Percentiles rank a stretch among this genome's conserved stretches.
These are phyloP conservation scores for Acleris literana DNA, from an alignment of 2,888 invertebrate species.

Conservation along the genomic window DNA sequence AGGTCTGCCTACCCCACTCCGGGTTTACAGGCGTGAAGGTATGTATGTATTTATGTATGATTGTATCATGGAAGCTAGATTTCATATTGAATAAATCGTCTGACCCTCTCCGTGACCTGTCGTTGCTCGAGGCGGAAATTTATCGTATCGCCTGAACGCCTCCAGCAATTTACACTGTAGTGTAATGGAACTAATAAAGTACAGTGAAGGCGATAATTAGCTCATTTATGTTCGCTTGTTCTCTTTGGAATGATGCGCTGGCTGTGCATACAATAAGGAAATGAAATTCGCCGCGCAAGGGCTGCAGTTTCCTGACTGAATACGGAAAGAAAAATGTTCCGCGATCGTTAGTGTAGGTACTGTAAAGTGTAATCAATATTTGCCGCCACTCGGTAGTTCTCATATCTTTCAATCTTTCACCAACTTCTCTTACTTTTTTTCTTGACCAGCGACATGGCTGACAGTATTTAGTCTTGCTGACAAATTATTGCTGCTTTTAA, in stretches of 20 bases:
- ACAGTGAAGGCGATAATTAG: conserved; percentile 12
- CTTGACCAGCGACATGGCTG: neutral
- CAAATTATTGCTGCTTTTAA: conserved; percentile 19
- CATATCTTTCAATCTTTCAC: neutral
- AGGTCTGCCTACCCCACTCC: no score
- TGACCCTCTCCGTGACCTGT: conserved; percentile 3
- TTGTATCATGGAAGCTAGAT: neutral
- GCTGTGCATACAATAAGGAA: conserved; percentile 26
- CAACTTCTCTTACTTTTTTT: neutral
- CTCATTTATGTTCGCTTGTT: conserved; percentile 14
- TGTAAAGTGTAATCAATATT: conserved; percentile 6
- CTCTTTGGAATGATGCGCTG: conserved; percentile 16
- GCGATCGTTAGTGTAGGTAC: conserved; percentile 19
- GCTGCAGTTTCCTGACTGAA: conserved; percentile 30
- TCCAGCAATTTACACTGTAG: conserved; percentile 11
- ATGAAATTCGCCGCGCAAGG: conserved; percentile 27
- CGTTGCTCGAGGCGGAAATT: conserved; percentile 6
- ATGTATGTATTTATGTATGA: no score
- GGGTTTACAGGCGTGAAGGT: no score
- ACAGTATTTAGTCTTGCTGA: conserved; percentile 27
- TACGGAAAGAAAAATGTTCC: conserved; percentile 33
- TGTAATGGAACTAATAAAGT: conserved; percentile 18
- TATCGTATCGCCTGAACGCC: conserved; percentile 1
- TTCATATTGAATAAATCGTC: conserved; percentile 1
- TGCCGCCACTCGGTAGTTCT: no score